Evolutionary conservation across 2,888 invertebrate species (phyloP).

Genomic region (Oxytorus armatus): DNA sequence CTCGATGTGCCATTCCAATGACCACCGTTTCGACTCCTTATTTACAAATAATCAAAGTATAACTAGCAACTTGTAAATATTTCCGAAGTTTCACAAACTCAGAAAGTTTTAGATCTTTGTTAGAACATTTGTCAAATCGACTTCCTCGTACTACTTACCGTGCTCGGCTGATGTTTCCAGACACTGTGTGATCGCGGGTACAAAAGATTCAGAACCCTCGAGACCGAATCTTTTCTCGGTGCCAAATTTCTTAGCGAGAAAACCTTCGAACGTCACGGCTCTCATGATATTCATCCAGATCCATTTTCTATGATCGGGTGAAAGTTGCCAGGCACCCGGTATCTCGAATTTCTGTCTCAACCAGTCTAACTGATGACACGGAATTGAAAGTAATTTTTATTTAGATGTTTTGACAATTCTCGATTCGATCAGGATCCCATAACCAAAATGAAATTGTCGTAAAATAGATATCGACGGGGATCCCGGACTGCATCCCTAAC

Average conservation of each 20-base stretch:
- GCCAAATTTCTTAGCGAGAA: constrained; percentile 77
- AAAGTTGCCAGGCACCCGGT: constrained; percentile 76
- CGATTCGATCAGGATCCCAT: too few species aligned
- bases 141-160: constrained; percentile 66
- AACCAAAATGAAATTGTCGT: too few species aligned
- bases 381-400: constrained; percentile 1
- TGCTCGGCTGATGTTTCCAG: constrained; percentile 77
- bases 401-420: too few species aligned
- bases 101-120: too few species aligned
- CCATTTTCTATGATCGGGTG: constrained; percentile 75
- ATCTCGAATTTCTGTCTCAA: constrained; percentile 78
- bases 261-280: constrained; percentile 77
- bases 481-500: too few species aligned
- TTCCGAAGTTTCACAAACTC: not conserved
- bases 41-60: not conserved
- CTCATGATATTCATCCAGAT: constrained; percentile 78
- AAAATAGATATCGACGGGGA: too few species aligned
- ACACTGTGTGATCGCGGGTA: constrained; percentile 74
- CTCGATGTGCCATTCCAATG: constrained; percentile 81
- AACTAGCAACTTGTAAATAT: not conserved
- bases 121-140: too few species aligned
- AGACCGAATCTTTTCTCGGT: constrained; percentile 80
- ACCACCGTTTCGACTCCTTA: constrained; percentile 76
- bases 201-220: constrained; percentile 79
- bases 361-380: constrained; percentile 77